Conservation (phyloP, 1,140 invertebrate genomes). For the Sarcophaga peregrina region DNA sequence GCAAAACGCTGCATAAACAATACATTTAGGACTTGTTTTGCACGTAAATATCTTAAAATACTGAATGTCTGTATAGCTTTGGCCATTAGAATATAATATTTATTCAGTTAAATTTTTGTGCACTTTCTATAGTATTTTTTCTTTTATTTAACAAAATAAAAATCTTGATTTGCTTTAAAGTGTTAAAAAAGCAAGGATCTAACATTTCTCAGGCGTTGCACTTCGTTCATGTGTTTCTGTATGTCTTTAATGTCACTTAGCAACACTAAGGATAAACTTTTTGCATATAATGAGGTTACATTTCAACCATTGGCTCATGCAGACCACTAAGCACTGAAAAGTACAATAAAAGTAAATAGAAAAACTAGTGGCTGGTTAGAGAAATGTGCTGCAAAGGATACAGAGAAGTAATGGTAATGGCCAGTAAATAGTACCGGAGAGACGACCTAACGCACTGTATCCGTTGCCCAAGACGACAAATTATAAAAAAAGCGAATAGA, state of each 20-base stretch:
- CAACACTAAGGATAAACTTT: slow-evolving; percentile 1
- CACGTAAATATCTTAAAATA: too few relatives aligned
- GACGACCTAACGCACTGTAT: not conserved
- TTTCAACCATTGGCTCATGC: not conserved
- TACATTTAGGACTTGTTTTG: too few relatives aligned
- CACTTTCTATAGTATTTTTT: too few relatives aligned
- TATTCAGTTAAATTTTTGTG: too few relatives aligned
- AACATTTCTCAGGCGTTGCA: not conserved
- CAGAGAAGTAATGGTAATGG: not conserved
- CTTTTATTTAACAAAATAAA: not conserved
- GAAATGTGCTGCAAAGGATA: not conserved
- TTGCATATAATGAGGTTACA: not conserved
- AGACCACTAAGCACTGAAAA: slow-evolving; percentile 6
- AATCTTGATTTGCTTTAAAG: not conserved
- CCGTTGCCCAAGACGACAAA: not conserved
- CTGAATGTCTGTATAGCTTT: too few relatives aligned
- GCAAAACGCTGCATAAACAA: too few relatives aligned
- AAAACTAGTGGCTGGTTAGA: not conserved
- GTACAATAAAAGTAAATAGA: not conserved
- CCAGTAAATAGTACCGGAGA: not conserved
- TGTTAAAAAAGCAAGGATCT: not conserved
- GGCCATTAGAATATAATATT: too few relatives aligned
- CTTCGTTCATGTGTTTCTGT: not conserved
- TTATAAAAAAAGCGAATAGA: not conserved
- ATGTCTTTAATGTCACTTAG: not conserved